These are phyloP conservation scores for Steatornis caripensis DNA, from an alignment of 2,113 vertebrate genomes.

Conservation along the genomic window DNA sequence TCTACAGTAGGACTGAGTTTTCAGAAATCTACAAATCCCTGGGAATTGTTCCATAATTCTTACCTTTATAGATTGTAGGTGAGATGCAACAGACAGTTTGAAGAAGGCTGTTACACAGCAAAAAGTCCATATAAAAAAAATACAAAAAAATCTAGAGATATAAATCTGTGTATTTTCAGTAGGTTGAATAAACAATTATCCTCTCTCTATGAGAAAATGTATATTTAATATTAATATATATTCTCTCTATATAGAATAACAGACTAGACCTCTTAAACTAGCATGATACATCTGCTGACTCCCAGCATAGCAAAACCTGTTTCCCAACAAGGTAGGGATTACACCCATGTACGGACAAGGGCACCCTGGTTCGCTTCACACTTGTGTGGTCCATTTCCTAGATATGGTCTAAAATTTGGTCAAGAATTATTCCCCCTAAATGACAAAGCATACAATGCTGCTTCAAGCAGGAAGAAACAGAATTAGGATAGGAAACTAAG, in stretches of 20 bases:
- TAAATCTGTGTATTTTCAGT: background rate
- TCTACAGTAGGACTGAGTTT: background rate
- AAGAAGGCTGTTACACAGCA: background rate
- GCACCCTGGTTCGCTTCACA: background rate
- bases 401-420: background rate
- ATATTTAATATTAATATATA: background rate
- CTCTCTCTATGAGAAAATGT: background rate
- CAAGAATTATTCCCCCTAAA: background rate
- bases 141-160: background rate
- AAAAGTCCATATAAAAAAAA: background rate
- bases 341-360: accelerated
- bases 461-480: background rate
- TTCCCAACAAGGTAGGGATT: background rate
- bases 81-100: background rate
- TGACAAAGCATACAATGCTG: background rate
- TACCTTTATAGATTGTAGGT: background rate
- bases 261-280: background rate
- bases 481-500: background rate
- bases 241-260: background rate
- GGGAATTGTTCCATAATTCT: background rate
- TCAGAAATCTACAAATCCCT: background rate
- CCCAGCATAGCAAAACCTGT: background rate
- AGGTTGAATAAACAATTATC: background rate
- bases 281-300: accelerated
- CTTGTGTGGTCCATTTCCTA: background rate